Conservation (phyloP, 2,888 invertebrate genomes). For the Plebejus anna region DNA sequence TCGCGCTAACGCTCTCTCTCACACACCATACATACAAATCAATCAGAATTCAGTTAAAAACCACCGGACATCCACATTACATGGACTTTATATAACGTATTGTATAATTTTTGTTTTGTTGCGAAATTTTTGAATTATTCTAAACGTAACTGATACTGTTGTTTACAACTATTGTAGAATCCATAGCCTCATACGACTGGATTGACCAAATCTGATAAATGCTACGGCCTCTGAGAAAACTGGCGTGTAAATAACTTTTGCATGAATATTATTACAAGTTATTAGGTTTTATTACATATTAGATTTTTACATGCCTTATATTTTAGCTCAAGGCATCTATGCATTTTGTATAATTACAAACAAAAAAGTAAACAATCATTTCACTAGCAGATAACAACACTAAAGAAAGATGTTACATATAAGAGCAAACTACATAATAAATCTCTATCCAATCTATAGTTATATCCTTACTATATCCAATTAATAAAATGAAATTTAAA, state of each 20-base stretch:
- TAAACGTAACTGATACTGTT: slow-evolving; percentile 10
- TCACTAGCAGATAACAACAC: background rate
- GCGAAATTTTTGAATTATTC: slow-evolving; percentile 18
- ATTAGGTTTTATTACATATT: too few relatives aligned
- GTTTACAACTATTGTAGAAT: background rate
- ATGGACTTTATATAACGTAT: slow-evolving; percentile 42
- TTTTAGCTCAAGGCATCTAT: too few relatives aligned
- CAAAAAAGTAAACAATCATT: too few relatives aligned
- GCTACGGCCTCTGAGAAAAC: too few relatives aligned
- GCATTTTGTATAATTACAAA: too few relatives aligned
- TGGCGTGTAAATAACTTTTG: too few relatives aligned
- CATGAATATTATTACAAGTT: too few relatives aligned
- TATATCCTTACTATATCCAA: too few relatives aligned
- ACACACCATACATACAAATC: slow-evolving; percentile 50
- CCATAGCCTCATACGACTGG: background rate
- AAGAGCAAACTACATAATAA: background rate
- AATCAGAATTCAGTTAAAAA: slow-evolving; percentile 41
- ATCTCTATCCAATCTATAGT: too few relatives aligned
- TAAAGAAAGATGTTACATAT: background rate
- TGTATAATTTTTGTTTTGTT: slow-evolving; percentile 21
- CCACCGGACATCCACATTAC: slow-evolving; percentile 36
- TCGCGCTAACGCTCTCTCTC: slow-evolving; percentile 49
- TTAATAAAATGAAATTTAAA: background rate
- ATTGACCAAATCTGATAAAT: too few relatives aligned
- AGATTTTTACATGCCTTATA: too few relatives aligned